Evolutionary conservation across 1,140 invertebrate genomes (phyloP), one percentile per base, ranked within the genome.

Genomic region (Coelopa frigida): DNA sequence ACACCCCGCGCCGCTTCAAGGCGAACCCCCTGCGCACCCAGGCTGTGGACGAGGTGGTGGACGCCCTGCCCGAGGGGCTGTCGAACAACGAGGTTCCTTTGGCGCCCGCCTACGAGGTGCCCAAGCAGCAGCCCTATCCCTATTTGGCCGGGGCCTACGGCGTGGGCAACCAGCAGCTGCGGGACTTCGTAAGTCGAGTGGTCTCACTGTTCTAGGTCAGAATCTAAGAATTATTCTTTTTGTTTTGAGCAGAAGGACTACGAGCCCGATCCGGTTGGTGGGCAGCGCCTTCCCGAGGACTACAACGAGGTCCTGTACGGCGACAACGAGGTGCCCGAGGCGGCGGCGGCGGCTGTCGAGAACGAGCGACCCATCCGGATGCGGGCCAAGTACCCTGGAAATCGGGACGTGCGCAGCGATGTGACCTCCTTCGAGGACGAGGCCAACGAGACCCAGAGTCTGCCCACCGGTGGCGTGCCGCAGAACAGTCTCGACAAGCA

Each of bases 321-420:
- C 15, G 51, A 52, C 37, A 42, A 27, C 20, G 51, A 53, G 27
- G 27, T 44, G 32, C 37, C 40, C 4, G 33, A 44, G 20, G 1
- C 29, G 12, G 33, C 48, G 15, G 36, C 40, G 5, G 6, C 5
- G 11, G 14, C 14, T 10, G 12, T 21, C 12, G 12, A 29, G 11
- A 46, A 53, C 24, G 44, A 65, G 5, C 56, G 60, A 8, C 64
- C 64, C 14, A 68, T 68, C 18, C 64, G 57, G 35, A 37, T 68
- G 43, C 50, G 64, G 5, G 58, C 51, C 41, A 67, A 69, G 44
- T 69, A 69, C 51, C 60, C 61, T 10, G 60, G 52, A 7, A 69
- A 58, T 53, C 54, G 66, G 1, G 66, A 66, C 44, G 61, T 68
- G 20, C 53, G 66, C 20, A 69, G 66, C 32, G 65, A 56, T 17